phyloP scores from a whole-genome alignment of 2,888 invertebrate species.

The Trachelus iudaicus region DNA sequence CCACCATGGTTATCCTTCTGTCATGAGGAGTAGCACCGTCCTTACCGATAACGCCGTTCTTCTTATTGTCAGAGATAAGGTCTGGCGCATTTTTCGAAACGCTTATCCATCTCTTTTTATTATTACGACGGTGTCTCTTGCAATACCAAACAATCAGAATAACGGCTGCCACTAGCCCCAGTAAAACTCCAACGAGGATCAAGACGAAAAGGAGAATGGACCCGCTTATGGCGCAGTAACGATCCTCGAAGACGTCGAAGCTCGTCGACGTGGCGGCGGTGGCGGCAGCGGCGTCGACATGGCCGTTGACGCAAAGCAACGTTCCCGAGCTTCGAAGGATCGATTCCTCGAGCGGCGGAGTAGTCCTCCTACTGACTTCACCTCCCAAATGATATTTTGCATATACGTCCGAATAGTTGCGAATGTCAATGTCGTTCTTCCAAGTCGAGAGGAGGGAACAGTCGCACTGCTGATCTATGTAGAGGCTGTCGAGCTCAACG shows the following conservation, averaged over 20 bases:
- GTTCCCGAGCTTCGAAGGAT: slow-evolving; percentile 52
- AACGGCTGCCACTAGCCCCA: slow-evolving; percentile 34
- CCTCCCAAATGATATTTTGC: slow-evolving; percentile 42
- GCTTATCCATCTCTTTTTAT: slow-evolving; percentile 62
- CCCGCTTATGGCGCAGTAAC: slow-evolving; percentile 50
- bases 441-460: slow-evolving; percentile 67
- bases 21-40: slow-evolving; percentile 49
- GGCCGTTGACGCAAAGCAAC: slow-evolving; percentile 50
- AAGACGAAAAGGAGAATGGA: slow-evolving; percentile 52
- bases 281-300: slow-evolving; percentile 27
- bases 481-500: slow-evolving; percentile 71
- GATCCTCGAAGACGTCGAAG: slow-evolving; percentile 52
- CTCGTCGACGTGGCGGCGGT: slow-evolving; percentile 30
- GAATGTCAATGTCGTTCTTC: slow-evolving; percentile 56
- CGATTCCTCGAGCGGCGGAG: slow-evolving; percentile 34
- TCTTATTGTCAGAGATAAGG: slow-evolving; percentile 56
- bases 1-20: slow-evolving; percentile 70
- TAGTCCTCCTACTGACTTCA: background rate
- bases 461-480: slow-evolving; percentile 71
- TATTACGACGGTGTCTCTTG: slow-evolving; percentile 59
- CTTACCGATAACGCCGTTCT: slow-evolving; percentile 69
- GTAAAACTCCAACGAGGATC: slow-evolving; percentile 37
- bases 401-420: slow-evolving; percentile 58
- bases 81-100: slow-evolving; percentile 59
- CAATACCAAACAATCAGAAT: slow-evolving; percentile 53